phyloP scores from a whole-genome alignment of 1,140 invertebrate genomes.

The Drosophila sechellia region DNA sequence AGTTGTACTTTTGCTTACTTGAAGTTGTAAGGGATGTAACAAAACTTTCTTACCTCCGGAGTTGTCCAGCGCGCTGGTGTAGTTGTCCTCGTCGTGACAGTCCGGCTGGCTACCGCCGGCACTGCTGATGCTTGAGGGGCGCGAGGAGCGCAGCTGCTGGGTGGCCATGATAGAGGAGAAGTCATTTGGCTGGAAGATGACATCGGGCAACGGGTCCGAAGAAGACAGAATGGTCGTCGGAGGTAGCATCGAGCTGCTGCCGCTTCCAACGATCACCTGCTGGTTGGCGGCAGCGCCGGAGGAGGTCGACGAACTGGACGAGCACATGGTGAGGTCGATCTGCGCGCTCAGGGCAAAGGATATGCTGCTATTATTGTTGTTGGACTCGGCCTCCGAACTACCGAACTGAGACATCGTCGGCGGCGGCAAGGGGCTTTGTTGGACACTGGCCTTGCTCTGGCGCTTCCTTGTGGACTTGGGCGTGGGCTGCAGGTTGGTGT shows the following conservation, averaged over 20 bases:
- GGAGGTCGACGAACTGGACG: constrained; percentile 72
- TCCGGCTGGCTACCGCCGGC: constrained; percentile 56
- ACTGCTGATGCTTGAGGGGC: constrained; percentile 54
- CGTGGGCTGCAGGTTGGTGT: constrained; percentile 22
- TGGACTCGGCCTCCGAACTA: constrained; percentile 27
- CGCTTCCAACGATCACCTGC: constrained; percentile 40
- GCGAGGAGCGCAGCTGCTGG: constrained; percentile 66
- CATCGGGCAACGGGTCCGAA: constrained; percentile 76
- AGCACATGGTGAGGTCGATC: constrained; percentile 80
- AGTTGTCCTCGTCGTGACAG: constrained; percentile 64
- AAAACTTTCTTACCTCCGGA: constrained; percentile 63
- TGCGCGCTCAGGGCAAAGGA: constrained; percentile 61
- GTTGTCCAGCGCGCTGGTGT: constrained; percentile 61
- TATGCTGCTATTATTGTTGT: constrained; percentile 30
- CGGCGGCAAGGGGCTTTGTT: constrained; percentile 6
- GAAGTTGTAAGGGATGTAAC: fast-evolving
- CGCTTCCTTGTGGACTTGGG: constrained; percentile 61
- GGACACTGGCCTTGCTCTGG: constrained; percentile 50
- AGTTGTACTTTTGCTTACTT: no score
- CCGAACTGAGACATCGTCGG: constrained; percentile 30
- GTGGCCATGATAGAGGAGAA: constrained; percentile 79
- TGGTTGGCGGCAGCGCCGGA: constrained; percentile 38
- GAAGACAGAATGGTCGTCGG: constrained; percentile 77
- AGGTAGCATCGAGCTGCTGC: constrained; percentile 66
- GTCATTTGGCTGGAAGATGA: constrained; percentile 80